Conservation (phyloP, 2,888 invertebrate species). For the Dicranocentrus wangi region DNA sequence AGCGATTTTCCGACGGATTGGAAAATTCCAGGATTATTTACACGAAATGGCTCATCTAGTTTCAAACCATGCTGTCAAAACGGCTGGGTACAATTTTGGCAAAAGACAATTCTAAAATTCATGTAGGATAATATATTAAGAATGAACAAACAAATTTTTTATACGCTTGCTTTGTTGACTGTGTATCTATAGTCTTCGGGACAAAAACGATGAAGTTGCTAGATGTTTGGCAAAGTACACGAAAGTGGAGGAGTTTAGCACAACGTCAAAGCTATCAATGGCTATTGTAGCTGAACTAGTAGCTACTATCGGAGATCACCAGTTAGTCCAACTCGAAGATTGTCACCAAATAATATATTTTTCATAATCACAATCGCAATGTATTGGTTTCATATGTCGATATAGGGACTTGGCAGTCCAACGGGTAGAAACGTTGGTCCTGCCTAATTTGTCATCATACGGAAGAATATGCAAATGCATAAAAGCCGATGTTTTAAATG, state of each 20-base stretch:
- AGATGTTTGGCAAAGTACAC: conserved; percentile 57
- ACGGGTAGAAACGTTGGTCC: conserved; percentile 54
- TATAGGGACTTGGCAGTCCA: conserved; percentile 59
- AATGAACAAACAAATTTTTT: too few relatives aligned
- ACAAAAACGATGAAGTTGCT: conserved; percentile 62
- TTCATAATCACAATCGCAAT: background rate
- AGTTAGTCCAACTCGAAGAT: conserved; percentile 23
- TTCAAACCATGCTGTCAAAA: conserved; percentile 49
- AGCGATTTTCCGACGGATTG: conserved; percentile 32
- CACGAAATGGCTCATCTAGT: conserved; percentile 35
- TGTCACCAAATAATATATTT: background rate
- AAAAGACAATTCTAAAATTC: conserved; percentile 14
- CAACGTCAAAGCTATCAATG: conserved; percentile 62
- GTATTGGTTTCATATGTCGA: too few relatives aligned
- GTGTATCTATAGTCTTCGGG: conserved; percentile 53
- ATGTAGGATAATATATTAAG: too few relatives aligned
- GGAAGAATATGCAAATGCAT: conserved; percentile 60
- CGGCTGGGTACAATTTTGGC: conserved; percentile 35
- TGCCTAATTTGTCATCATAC: conserved; percentile 50
- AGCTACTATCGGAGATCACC: conserved; percentile 58
- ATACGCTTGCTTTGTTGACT: too few relatives aligned
- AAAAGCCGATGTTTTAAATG: conserved; percentile 49
- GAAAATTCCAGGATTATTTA: conserved; percentile 39
- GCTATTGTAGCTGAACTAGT: conserved; percentile 54
- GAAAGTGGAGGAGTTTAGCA: conserved; percentile 58